Percentiles rank a stretch among this genome's conserved stretches.
These are phyloP conservation scores for Drosophila leonis DNA, from an alignment of 2,888 invertebrate species.

Conservation along the genomic window DNA sequence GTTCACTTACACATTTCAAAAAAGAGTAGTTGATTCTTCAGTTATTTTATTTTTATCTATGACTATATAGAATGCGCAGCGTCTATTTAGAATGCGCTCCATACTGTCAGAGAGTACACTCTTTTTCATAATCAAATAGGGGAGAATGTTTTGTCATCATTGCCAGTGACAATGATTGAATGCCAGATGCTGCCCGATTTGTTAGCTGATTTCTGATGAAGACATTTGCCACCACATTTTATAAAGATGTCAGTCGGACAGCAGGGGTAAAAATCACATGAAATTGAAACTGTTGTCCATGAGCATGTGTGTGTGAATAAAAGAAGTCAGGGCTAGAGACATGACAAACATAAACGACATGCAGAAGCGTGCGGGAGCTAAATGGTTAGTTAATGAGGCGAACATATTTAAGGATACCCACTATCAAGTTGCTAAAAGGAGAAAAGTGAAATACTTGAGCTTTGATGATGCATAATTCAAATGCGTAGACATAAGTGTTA, in stretches of 20 bases:
- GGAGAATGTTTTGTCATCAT: conserved; percentile 24
- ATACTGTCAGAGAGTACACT: not conserved
- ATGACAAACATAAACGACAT: conserved; percentile 56
- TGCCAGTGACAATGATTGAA: conserved; percentile 72
- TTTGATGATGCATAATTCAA: not conserved
- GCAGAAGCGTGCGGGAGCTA: conserved; percentile 20
- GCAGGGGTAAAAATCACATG: conserved; percentile 39
- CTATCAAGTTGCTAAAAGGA: conserved; percentile 3
- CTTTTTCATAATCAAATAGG: not conserved
- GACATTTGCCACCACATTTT: conserved; percentile 50
- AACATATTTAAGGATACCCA: conserved; percentile 12
- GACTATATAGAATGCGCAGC: too few species aligned
- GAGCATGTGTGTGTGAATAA: conserved; percentile 6
- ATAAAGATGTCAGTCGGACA: conserved; percentile 40
- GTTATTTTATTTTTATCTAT: too few species aligned
- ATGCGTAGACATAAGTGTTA: too few species aligned
- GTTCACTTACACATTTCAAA: too few species aligned
- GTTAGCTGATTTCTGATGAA: conserved; percentile 58
- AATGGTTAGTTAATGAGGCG: conserved; percentile 60
- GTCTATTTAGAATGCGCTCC: too few species aligned
- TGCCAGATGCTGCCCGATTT: conserved; percentile 62
- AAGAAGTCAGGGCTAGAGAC: conserved; percentile 2
- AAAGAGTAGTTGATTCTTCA: too few species aligned
- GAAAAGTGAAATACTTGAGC: not conserved
- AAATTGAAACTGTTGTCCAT: conserved; percentile 44